Conservation (phyloP, 35 echinoderm and acorn worm genomes). For the Eucidaris tribuloides region DNA sequence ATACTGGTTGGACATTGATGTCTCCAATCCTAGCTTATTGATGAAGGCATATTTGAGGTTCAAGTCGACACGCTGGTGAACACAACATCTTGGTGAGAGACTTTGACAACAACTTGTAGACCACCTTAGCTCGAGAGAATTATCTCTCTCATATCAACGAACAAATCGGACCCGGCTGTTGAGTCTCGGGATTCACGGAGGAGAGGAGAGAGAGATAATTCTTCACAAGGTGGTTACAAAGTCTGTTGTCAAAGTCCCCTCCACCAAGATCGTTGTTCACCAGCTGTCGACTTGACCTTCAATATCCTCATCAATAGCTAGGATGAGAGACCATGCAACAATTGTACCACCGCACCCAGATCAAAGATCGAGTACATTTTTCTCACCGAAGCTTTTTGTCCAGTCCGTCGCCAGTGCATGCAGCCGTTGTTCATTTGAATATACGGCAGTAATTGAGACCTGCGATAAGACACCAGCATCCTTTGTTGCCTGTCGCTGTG, state of each 20-base stretch:
- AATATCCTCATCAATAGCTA: constrained; percentile 64
- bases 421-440: constrained; percentile 65
- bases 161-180: no score
- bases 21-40: constrained; percentile 54
- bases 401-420: constrained; percentile 49
- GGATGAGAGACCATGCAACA: constrained; percentile 60
- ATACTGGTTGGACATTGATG: constrained; percentile 56
- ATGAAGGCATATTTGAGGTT: constrained; percentile 63
- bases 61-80: constrained; percentile 74
- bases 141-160: no score
- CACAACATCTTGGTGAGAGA: constrained; percentile 77
- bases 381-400: constrained; percentile 59
- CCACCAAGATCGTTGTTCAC: constrained; percentile 75
- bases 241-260: constrained; percentile 72
- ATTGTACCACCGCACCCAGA: constrained; percentile 65
- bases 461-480: constrained; percentile 68
- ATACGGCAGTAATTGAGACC: constrained; percentile 62
- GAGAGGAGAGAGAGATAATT: no score
- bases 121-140: constrained; percentile 45
- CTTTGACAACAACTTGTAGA: constrained; percentile 71
- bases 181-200: no score
- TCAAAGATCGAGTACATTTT: constrained; percentile 59
- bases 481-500: constrained; percentile 63
- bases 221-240: constrained; percentile 47
- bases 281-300: constrained; percentile 74